These are phyloP conservation scores for Halichondria panicea DNA, from an alignment of 37 sponge, comb jelly and placozoan species.

Conservation along the genomic window DNA sequence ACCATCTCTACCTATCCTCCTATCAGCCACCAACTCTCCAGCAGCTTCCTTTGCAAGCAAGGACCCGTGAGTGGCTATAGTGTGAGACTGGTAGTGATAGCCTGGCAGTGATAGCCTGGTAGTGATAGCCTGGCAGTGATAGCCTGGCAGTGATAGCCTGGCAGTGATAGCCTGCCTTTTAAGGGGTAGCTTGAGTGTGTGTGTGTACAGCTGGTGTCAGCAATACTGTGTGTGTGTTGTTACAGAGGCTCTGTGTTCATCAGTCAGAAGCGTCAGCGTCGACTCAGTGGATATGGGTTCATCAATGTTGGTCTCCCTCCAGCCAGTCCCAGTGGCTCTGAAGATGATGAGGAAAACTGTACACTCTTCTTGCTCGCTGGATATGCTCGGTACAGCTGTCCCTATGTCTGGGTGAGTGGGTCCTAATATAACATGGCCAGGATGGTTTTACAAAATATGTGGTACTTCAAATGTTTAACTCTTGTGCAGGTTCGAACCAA, in stretches of 20 bases:
- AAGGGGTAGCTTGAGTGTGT: too few relatives aligned
- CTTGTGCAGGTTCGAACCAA: slow-evolving; percentile 67
- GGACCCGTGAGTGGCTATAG: slow-evolving; percentile 19
- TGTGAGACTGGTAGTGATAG: too few relatives aligned
- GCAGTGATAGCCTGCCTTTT: too few relatives aligned
- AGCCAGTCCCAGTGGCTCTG: slow-evolving; percentile 78
- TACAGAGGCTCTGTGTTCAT: slow-evolving; percentile 22
- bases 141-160: not conserved
- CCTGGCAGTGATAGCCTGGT: too few relatives aligned
- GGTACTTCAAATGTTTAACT: too few relatives aligned
- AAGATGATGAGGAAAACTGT: slow-evolving; percentile 48
- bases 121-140: not conserved
- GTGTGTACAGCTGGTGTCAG: too few relatives aligned
- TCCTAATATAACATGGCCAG: not conserved
- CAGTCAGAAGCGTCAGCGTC: slow-evolving; percentile 62
- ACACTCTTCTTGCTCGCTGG: slow-evolving; percentile 89
- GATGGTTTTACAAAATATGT: too few relatives aligned
- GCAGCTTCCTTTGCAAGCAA: slow-evolving; percentile 46
- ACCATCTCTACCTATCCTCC: slow-evolving; percentile 74
- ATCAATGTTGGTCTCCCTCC: slow-evolving; percentile 92
- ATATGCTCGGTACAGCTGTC: slow-evolving; percentile 73
- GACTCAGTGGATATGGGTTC: slow-evolving; percentile 89
- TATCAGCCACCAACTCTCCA: slow-evolving; percentile 68
- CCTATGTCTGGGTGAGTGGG: slow-evolving; percentile 87
- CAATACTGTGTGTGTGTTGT: not conserved